These are phyloP conservation scores for Callipepla californica DNA, from an alignment of 2,113 vertebrate species.

Conservation along the genomic window DNA sequence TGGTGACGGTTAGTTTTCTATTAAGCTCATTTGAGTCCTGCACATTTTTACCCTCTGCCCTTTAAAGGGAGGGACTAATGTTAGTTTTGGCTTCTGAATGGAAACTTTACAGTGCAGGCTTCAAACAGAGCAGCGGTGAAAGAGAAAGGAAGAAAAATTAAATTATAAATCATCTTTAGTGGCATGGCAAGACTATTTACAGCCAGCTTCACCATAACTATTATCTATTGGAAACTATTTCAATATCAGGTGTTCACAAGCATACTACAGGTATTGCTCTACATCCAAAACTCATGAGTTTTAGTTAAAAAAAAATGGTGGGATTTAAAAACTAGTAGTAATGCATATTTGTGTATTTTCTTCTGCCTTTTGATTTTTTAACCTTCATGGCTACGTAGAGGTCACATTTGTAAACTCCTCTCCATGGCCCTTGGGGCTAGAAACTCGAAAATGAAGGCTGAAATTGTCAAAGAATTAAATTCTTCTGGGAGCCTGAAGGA, in stretches of 20 bases:
- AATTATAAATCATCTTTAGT: constrained; percentile 46
- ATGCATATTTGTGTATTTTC: constrained; percentile 22
- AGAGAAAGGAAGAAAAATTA: constrained; percentile 34
- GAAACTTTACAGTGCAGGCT: constrained; percentile 55
- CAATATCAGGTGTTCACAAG: background rate
- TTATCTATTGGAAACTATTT: constrained; percentile 41
- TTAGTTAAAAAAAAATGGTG: background rate
- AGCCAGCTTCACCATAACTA: background rate
- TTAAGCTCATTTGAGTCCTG: constrained; percentile 73
- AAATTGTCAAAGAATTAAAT: constrained; percentile 39
- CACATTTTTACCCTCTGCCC: constrained; percentile 75
- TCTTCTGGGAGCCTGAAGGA: background rate
- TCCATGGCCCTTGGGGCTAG: constrained; percentile 23
- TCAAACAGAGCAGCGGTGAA: constrained; percentile 24
- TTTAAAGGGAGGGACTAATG: constrained; percentile 71
- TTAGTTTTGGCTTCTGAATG: constrained; percentile 70
- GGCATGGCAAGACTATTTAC: constrained; percentile 22
- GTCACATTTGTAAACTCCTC: constrained; percentile 41
- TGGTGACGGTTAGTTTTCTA: constrained; percentile 68
- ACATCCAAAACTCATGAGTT: background rate
- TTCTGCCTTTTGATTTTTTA: constrained; percentile 1
- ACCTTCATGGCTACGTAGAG: background rate
- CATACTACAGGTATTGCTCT: constrained; percentile 13
- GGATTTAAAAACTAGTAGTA: background rate
- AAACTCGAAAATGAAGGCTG: constrained; percentile 45